Evolutionary conservation across 2,113 vertebrate species (phyloP), one percentile per base, ranked within the genome.

Genomic region (Solea senegalensis): DNA sequence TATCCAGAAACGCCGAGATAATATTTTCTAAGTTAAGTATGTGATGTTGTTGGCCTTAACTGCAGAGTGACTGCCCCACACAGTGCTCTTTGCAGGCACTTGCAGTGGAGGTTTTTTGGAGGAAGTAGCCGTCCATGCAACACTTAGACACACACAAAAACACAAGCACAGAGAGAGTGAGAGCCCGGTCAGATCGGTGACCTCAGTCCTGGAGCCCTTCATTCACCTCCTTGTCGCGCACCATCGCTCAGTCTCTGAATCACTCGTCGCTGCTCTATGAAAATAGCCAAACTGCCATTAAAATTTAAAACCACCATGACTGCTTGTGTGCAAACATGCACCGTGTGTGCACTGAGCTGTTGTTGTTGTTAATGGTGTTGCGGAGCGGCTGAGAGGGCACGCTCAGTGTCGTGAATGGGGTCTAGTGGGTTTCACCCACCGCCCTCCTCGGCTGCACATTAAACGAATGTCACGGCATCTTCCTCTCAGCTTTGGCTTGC

Each of bases 251-350:
- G 53, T 82, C 80, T 78, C 72, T 69, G 82, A 80, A 80, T 86
- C 75, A 56, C 73, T 80, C 72, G 77, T 45, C 1, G 16, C 65
- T 9, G 54, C 59, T 67, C 80, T 52, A 11, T 78, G 58, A 79
- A 89, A 89, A 81, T 84, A 83, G 83, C 74, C n/a, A n/a, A 55
- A 5, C 69, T 27, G 74, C 69, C 76, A 82, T 87, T 78, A 88
- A 86, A 85, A 39, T 79, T 88, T 84, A 75, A 86, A 87, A 63
- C 70, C 72, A 69, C 76, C 72, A 69, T 73, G 67, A 59, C 71
- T 58, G 75, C 67, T 58, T 72, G 78, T 88, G 76, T 86, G 72
- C 76, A 84, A 83, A 84, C 82, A 73, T 41, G 56, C 71, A 28
- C 52, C 7, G 34, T 72, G 68, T 57, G 66, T 69, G 65, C 59